Evolutionary conservation across 2,888 invertebrate species (phyloP), one percentile per base, ranked within the genome.

Genomic region (Boloria euphrosyne): DNA sequence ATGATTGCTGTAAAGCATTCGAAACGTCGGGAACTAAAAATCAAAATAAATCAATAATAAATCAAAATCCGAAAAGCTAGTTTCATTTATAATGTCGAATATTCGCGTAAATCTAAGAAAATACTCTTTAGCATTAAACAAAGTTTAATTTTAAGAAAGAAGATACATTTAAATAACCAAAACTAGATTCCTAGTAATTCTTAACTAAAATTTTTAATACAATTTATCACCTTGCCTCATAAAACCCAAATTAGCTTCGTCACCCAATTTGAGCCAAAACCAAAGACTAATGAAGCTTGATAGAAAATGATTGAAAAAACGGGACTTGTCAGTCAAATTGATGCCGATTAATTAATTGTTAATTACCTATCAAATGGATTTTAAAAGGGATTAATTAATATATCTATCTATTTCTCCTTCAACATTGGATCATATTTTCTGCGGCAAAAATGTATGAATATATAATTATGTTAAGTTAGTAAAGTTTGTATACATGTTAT

Each of bases 201-300:
- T 7, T 10, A 7, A 10, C 16, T 17, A 17, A 3, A 16, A 1
- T 49, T 49, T 49, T 17, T 52, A 4, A n/a, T 27, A 18, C 3
- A 18, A 18, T 46, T 46, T 13, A 46, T 46, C 7, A 27, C 49
- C 16, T 44, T 59, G 27, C 58, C 13, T 31, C 46, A 59, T 59
- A 49, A 59, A 59, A 49, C 13, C 31, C 5, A 27, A 59, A 59
- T 59, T 59, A 4, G 58, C 58, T 13, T 7, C 47, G 58, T 59
- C 58, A 59, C 49, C 13, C 17, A 46, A 14, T 59, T 13, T 31
- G 27, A 16, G 27, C 22, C 31, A 49, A 49, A 31, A n/a, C 27
- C 54, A 54, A n/a, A 57, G 57, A 49, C 27, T 58, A 58, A 58
- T 58, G 58, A 58, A 47, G 27, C 31, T 49, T 49, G 46, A 46